Base-by-base conservation (phyloP, 2,797 vertebrate genomes). In the Diplodus puntazzo region DNA sequence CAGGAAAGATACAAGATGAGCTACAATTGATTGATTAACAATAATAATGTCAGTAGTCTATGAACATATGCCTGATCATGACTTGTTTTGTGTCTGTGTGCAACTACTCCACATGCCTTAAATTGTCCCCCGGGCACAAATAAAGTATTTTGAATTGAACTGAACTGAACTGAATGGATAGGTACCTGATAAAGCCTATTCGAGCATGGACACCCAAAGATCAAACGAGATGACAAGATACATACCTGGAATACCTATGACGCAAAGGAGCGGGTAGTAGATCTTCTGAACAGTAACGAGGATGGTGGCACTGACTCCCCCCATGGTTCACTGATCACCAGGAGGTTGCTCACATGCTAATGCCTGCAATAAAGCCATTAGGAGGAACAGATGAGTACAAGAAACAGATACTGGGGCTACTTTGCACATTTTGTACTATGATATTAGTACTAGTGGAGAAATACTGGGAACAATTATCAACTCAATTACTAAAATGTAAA, bases 221-320 rank as follows among this genome's bases (percentile, higher is more conserved):
- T 11, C 11, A 45, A 66, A 65, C 2, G 20, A 3, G 23, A 53
- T 0, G 12, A 48, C 17, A 20, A 49, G 23, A 54, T 2, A 90
- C 93, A 61, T 73, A 96, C 95, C 95, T 95, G 95, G 95, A 77
- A 96, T 95, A 64, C 95, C 95, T 78, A 95, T 27, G 63, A 92
- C 69, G 78, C 94, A 96, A 59, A 96, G 92, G 2, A 95, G 61
- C 0, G 95, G 95, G 83, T 96, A 96, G 85, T 95, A 96, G 78
- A 95, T 86, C 88, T 94, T 96, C 90, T 96, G 95, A 25, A 95
- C n/a, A 0, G 84, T 88, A 58, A 93, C 69, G 3, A 96, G 92
- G 53, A 92, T 9, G 20, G 73, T 68, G 66, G 75, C 43, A 18
- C 79, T 57, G 39, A 78, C 64, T 79, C 43, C 93, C 14, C 93